Conservation (phyloP, 2,888 invertebrate species). For the Scaptomyza tumidula region DNA sequence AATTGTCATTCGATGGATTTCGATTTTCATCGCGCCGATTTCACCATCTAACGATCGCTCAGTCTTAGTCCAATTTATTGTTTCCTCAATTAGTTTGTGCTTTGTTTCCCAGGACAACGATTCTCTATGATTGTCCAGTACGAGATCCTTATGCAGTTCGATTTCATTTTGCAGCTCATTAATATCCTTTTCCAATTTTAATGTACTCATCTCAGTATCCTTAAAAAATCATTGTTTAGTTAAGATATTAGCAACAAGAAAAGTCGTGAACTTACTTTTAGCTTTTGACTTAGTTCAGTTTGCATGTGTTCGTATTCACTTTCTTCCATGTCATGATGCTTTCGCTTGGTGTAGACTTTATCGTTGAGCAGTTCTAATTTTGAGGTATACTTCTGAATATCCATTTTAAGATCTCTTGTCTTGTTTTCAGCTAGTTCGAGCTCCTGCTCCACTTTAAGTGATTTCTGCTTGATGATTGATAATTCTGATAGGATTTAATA, state of each 20-base stretch:
- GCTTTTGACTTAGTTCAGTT: constrained; percentile 85
- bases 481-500: constrained; percentile 67
- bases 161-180: constrained; percentile 88
- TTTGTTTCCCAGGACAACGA: constrained; percentile 93
- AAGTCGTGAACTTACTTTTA: constrained; percentile 83
- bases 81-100: constrained; percentile 89
- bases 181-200: constrained; percentile 89
- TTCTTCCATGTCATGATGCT: constrained; percentile 86
- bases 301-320: constrained; percentile 86
- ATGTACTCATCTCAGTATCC: constrained; percentile 89
- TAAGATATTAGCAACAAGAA: not conserved
- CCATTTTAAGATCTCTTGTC: constrained; percentile 86
- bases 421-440: constrained; percentile 86
- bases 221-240: constrained; percentile 69
- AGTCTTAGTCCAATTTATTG: constrained; percentile 88
- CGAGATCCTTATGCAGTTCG: constrained; percentile 85
- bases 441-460: constrained; percentile 88
- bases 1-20: constrained; percentile 94
- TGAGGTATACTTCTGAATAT: constrained; percentile 87
- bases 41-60: constrained; percentile 89
- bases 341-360: constrained; percentile 86
- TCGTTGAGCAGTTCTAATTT: constrained; percentile 87
- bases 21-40: constrained; percentile 90
- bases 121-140: constrained; percentile 88
- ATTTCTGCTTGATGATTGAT: constrained; percentile 89